phyloP scores from a whole-genome alignment of 2,888 invertebrate species.

The Neria commutata region DNA sequence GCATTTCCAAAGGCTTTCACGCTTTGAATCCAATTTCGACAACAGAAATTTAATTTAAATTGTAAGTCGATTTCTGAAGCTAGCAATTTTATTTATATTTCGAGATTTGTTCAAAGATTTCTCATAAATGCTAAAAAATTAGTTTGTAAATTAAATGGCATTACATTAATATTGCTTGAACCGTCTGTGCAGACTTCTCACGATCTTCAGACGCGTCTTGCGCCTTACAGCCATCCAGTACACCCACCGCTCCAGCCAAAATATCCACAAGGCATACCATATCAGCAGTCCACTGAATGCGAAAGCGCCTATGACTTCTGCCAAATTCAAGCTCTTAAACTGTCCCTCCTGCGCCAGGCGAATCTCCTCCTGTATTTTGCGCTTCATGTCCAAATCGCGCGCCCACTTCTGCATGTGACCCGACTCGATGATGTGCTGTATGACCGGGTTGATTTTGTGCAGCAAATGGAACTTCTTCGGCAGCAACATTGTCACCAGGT shows the following conservation, averaged over 20 bases:
- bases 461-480: slow-evolving; percentile 56
- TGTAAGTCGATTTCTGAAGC: too few relatives aligned
- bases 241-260: slow-evolving; percentile 40
- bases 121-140: too few relatives aligned
- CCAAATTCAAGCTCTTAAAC: slow-evolving; percentile 43
- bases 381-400: slow-evolving; percentile 50
- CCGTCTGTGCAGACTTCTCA: slow-evolving; percentile 39
- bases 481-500: slow-evolving; percentile 55
- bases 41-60: too few relatives aligned
- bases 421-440: slow-evolving; percentile 56
- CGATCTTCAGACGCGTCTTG: slow-evolving; percentile 35
- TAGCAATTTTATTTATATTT: too few relatives aligned
- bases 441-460: slow-evolving; percentile 55
- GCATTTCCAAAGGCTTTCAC: too few relatives aligned
- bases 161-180: slow-evolving; percentile 27
- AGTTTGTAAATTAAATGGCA: too few relatives aligned
- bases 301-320: slow-evolving; percentile 49
- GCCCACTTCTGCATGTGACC: slow-evolving; percentile 60
- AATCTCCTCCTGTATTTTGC: slow-evolving; percentile 46
- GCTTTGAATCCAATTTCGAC: too few relatives aligned
- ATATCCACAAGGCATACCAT: slow-evolving; percentile 32
- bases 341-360: slow-evolving; percentile 35
- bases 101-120: too few relatives aligned
- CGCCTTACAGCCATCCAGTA: slow-evolving; percentile 33
- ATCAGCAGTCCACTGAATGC: slow-evolving; percentile 37